Percentiles rank a stretch among this genome's conserved stretches.
Conservation (phyloP, 2,113 vertebrate genomes). For the Cynopterus brachyotis region DNA sequence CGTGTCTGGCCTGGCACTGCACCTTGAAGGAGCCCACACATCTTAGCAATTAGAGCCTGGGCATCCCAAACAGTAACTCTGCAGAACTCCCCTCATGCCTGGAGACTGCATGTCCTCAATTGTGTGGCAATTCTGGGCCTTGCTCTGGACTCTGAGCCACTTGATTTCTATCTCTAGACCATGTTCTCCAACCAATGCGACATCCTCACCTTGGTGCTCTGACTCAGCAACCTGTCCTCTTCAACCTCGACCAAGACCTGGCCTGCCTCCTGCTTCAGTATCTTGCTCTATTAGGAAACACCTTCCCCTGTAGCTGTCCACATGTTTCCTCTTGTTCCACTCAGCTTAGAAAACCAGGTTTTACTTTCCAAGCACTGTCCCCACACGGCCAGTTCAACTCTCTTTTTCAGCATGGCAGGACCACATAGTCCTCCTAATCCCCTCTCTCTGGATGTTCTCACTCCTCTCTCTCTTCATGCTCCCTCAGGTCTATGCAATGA, state of each 20-base stretch:
- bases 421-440: fast-evolving
- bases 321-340: not conserved
- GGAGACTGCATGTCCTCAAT: not conserved
- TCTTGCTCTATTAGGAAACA: not conserved
- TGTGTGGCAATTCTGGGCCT: not conserved
- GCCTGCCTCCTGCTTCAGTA: not conserved
- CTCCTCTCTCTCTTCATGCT: not conserved
- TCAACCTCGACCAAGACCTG: not conserved
- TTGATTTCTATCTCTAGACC: not conserved
- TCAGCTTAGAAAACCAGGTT: not conserved
- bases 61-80: no score
- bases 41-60: not conserved
- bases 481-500: not conserved
- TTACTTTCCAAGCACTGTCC: not conserved
- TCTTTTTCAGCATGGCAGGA: not conserved
- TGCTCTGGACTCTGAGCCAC: not conserved
- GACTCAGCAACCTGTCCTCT: not conserved
- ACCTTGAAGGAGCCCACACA: not conserved
- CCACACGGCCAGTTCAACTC: fast-evolving
- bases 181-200: not conserved
- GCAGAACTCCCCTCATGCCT: not conserved
- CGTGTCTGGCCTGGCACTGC: not conserved
- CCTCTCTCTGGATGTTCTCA: not conserved
- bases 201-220: not conserved
- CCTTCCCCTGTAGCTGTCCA: not conserved